Base-by-base conservation (phyloP, 2,797 vertebrate species). In the Tolypeutes matacus region DNA sequence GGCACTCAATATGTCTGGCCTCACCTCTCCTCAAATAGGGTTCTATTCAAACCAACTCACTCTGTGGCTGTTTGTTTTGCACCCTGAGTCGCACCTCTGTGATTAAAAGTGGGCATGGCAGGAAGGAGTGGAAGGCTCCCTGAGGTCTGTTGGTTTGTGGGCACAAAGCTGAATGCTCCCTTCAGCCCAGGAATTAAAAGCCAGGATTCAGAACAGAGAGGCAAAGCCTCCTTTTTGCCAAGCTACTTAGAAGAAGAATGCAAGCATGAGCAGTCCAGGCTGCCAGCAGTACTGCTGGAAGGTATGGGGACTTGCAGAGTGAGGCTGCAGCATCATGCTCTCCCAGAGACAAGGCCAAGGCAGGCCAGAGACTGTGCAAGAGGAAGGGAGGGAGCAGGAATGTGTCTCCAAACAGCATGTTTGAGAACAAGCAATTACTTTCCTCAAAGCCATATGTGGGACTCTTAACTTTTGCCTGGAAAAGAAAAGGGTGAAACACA, bases 171-270 rank as follows among this genome's bases (percentile, higher is more conserved):
- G 86, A 94, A 94, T 88, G 69, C 29, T 93, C 83, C n/a, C 67
- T 96, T 96, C 86, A 96, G 93, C 31, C 60, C 53, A 87, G 58
- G 78, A 83, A 58, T 87, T 76, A 89, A 96, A 96, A 96, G 64
- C 5, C 72, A 96, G 77, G 46, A 89, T 97, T 69, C 49, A 53
- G 58, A 94, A 70, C 29, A 91, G 70, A 96, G 69, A 97, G 56
- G 69, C 82, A 78, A 96, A 95, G 49, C 2, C 31, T 93, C 17
- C 14, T 21, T 72, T 39, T 80, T 93, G 95, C 94, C 97, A 97
- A 96, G 46, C 81, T 94, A 80, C 80, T 96, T 94, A 96, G 83
- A 64, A 90, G 72, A 96, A 88, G 82, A 95, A 95, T 88, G 95
- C 67, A 86, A 96, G 94, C 0, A 23, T 77, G 58, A 93, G 80